Conservation (phyloP, 2,797 vertebrate species). For the Pipistrellus pipistrellus region DNA sequence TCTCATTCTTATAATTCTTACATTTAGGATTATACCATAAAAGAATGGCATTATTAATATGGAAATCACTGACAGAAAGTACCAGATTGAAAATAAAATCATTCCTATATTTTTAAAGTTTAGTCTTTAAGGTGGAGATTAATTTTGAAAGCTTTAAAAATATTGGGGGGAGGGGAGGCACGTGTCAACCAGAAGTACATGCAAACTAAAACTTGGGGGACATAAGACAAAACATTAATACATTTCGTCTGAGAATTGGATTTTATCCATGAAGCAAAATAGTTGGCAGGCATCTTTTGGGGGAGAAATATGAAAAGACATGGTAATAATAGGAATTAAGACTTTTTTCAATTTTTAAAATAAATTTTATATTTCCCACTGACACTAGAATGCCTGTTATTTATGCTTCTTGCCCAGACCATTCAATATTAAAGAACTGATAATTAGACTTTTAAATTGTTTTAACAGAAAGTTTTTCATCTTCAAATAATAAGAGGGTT, state of each 20-base stretch:
- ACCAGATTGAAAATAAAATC: constrained; percentile 38
- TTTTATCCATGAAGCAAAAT: background rate
- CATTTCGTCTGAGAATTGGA: background rate
- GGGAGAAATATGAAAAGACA: background rate
- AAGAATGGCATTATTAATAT: background rate
- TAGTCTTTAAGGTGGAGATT: constrained; percentile 21
- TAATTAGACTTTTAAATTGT: constrained; percentile 18
- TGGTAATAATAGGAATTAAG: background rate
- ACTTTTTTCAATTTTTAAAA: constrained; percentile 3
- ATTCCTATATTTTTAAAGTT: background rate
- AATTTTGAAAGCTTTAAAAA: constrained; percentile 40
- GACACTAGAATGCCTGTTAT: background rate
- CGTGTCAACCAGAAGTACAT: background rate
- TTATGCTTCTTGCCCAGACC: background rate
- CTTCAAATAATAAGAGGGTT: background rate
- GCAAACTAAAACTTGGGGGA: background rate
- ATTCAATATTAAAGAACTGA: background rate
- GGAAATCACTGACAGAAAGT: constrained; percentile 5
- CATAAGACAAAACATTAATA: constrained; percentile 29
- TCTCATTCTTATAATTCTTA: constrained; percentile 34
- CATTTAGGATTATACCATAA: background rate
- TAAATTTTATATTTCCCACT: background rate
- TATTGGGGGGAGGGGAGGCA: background rate
- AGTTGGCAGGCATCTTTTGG: background rate
- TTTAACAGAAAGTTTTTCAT: constrained; percentile 45